Percentiles rank a stretch among this genome's conserved stretches.
phyloP scores from a whole-genome alignment of 2,888 invertebrate genomes.

The Andrena haemorrhoa region DNA sequence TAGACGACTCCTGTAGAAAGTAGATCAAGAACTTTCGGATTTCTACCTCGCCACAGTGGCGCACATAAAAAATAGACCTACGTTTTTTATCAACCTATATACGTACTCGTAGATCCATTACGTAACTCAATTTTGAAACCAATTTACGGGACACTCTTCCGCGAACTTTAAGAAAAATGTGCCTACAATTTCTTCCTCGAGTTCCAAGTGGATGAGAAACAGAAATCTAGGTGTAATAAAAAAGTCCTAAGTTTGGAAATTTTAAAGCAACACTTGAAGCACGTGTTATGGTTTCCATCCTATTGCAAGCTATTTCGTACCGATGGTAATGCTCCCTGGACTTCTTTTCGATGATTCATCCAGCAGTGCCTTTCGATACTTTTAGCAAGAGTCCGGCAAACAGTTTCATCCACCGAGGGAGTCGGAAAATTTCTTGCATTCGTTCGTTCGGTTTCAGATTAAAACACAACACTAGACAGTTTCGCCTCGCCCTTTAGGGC shows the following conservation, averaged over 20 bases:
- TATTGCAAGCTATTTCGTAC: neutral
- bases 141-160: slow-evolving; percentile 3
- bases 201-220: neutral
- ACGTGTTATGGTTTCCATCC: neutral
- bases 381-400: too few relatives aligned
- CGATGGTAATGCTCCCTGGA: too few relatives aligned
- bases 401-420: neutral
- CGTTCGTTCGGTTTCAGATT: neutral
- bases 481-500: neutral
- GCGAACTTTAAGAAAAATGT: neutral
- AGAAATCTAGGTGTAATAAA: too few relatives aligned
- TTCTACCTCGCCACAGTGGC: neutral
- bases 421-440: neutral
- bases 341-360: neutral
- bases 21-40: neutral
- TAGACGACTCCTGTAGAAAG: too few relatives aligned
- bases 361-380: neutral
- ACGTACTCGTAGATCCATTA: slow-evolving; percentile 2
- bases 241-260: neutral
- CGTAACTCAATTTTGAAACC: neutral
- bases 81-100: neutral
- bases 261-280: neutral
- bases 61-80: neutral
- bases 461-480: neutral
- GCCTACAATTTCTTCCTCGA: neutral